phyloP scores from a whole-genome alignment of 2,797 vertebrate species.

The Tinamus major region DNA sequence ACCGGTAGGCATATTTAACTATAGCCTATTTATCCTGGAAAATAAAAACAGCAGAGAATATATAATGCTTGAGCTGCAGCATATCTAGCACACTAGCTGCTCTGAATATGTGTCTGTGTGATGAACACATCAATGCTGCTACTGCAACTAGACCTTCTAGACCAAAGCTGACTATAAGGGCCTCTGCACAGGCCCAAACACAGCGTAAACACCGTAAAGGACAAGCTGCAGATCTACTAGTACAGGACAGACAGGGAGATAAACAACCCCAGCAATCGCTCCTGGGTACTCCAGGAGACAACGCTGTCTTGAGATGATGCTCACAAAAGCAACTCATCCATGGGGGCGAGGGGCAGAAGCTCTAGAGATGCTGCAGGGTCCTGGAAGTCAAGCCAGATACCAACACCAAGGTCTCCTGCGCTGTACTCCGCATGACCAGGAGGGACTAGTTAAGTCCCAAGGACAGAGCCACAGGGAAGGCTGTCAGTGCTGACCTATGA shows the following conservation, averaged over 20 bases:
- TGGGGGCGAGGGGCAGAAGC: background rate
- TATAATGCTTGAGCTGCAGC: slow-evolving; percentile 4
- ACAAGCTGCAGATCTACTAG: background rate
- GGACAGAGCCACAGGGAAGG: background rate
- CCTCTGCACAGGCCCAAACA: background rate
- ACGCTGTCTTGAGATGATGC: rapidly evolving
- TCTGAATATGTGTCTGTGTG: background rate
- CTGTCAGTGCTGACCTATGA: background rate
- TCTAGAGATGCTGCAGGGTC: background rate
- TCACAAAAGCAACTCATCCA: background rate
- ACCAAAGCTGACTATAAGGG: background rate
- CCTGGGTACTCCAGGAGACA: background rate
- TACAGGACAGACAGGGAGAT: background rate
- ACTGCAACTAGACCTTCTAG: background rate
- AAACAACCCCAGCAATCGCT: rapidly evolving
- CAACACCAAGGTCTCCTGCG: background rate
- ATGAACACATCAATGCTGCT: background rate
- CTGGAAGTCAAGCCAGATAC: background rate
- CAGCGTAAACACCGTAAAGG: background rate
- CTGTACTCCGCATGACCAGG: background rate
- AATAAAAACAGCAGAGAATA: background rate
- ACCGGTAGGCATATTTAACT: background rate
- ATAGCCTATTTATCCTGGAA: background rate
- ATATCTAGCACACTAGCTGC: background rate
- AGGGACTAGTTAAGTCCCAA: background rate